Percentiles rank a stretch among this genome's conserved stretches.
These are phyloP conservation scores for Ditylenchus weischeri DNA, from an alignment of 2,888 invertebrate species.

Conservation along the genomic window DNA sequence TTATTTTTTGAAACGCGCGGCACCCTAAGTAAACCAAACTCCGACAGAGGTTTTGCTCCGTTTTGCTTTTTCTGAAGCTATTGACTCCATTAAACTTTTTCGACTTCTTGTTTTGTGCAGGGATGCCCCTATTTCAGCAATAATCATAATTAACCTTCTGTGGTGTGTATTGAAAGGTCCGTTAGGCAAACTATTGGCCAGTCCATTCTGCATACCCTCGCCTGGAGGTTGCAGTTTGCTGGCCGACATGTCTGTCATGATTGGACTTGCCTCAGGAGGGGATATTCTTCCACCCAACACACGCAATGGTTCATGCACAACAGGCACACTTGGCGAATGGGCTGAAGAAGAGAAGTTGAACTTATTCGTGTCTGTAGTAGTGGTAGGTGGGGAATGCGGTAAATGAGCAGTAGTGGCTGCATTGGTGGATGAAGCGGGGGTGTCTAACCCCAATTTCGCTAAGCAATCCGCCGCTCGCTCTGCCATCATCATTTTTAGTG, in stretches of 20 bases:
- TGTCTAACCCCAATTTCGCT: slow-evolving; percentile 47
- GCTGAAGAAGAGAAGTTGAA: slow-evolving; percentile 10
- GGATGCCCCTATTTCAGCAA: not conserved
- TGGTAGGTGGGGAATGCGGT: slow-evolving; percentile 1
- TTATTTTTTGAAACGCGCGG: no score
- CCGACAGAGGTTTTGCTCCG: no score
- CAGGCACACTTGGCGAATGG: not conserved
- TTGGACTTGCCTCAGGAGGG: not conserved
- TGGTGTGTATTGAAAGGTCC: slow-evolving; percentile 39
- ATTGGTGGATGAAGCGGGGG: slow-evolving; percentile 21
- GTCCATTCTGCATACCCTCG: not conserved
- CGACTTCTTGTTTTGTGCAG: not conserved
- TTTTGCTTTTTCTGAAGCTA: no score
- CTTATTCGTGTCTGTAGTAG: not conserved
- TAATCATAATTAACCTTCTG: slow-evolving; percentile 27
- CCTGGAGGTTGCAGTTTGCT: slow-evolving; percentile 2
- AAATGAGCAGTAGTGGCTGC: slow-evolving; percentile 18
- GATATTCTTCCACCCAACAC: not conserved
- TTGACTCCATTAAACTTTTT: no score
- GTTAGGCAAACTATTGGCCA: slow-evolving; percentile 23
- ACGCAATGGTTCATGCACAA: slow-evolving; percentile 8
- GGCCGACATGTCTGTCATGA: not conserved
- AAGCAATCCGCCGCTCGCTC: slow-evolving; percentile 55
- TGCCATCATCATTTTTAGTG: slow-evolving; percentile 58
- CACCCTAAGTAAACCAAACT: no score